A percentile compares a stretch with the other conserved stretches of the same genome.
Conservation (phyloP, 1,140 invertebrate genomes). For the Plectrocnemia conspersa region DNA sequence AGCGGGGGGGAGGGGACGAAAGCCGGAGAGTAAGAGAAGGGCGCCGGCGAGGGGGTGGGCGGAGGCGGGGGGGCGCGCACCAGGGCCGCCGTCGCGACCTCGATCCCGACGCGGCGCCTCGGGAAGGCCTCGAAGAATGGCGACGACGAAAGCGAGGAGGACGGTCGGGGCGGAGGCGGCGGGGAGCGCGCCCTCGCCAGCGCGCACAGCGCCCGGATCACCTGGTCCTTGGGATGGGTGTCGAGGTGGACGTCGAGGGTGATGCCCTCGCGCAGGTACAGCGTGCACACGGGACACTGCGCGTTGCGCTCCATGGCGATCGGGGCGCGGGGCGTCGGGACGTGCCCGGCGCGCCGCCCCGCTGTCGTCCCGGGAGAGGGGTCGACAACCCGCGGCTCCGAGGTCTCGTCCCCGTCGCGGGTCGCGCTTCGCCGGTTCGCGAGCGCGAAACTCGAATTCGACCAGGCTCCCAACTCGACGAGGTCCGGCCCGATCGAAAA, state of each 20-base stretch:
- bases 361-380: too few relatives aligned
- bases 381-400: constrained; percentile 2
- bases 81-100: not conserved
- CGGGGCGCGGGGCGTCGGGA: not conserved
- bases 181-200: constrained; percentile 39
- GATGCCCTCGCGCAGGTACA: constrained; percentile 75
- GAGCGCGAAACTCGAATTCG: not conserved
- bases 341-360: not conserved
- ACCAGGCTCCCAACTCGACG: too few relatives aligned
- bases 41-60: not conserved
- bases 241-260: constrained; percentile 71
- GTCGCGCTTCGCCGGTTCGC: not conserved
- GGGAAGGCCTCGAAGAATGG: not conserved
- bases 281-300: constrained; percentile 76
- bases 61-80: not conserved
- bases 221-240: constrained; percentile 80
- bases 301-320: constrained; percentile 52
- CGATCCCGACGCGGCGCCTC: not conserved
- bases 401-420: not conserved
- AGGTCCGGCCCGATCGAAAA: too few relatives aligned
- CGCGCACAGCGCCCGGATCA: constrained; percentile 69
- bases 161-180: constrained; percentile 36
- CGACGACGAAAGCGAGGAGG: constrained; percentile 7
- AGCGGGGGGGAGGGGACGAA: not conserved
- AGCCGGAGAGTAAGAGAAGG: too few relatives aligned